A percentile compares a stretch with the other conserved stretches of the same genome.
Evolutionary conservation across 2,113 vertebrate species (phyloP).

Genomic region (Serranochromis macrocephalus): DNA sequence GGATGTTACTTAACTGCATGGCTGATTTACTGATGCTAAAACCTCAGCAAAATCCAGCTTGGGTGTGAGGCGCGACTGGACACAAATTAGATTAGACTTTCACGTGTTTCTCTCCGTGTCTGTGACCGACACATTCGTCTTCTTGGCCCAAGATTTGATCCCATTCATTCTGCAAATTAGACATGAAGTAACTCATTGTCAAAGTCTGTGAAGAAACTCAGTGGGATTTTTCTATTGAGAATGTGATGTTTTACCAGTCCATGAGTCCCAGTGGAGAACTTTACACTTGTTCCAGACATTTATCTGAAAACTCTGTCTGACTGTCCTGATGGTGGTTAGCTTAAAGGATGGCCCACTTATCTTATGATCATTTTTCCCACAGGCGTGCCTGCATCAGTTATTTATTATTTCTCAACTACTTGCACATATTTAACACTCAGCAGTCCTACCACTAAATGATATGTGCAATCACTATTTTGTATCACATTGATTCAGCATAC

Average conservation of each 20-base stretch:
- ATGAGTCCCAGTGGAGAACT: neutral
- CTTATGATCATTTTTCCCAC: neutral
- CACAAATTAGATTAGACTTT: neutral
- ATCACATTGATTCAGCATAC: neutral
- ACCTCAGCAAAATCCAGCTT: neutral
- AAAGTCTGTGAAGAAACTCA: neutral
- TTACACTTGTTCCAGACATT: neutral
- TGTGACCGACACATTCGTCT: constrained; percentile 1
- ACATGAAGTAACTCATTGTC: constrained; percentile 33
- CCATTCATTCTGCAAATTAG: neutral
- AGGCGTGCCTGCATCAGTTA: neutral
- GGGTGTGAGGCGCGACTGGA: neutral
- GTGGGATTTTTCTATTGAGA: neutral
- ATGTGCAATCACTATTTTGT: neutral
- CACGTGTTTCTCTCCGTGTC: neutral
- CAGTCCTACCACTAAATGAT: neutral
- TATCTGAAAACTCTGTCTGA: neutral
- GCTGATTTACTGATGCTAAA: neutral
- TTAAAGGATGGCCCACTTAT: neutral
- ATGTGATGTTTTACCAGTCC: constrained; percentile 14
- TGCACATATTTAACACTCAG: constrained; percentile 4
- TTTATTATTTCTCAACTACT: constrained; percentile 2
- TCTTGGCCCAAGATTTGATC: constrained; percentile 24
- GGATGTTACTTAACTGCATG: constrained; percentile 5
- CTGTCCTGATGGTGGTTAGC: constrained; percentile 15